A percentile compares a stretch with the other conserved stretches of the same genome.
These are phyloP conservation scores for Podarcis raffonei DNA, from an alignment of 2,113 vertebrate genomes.

Conservation along the genomic window DNA sequence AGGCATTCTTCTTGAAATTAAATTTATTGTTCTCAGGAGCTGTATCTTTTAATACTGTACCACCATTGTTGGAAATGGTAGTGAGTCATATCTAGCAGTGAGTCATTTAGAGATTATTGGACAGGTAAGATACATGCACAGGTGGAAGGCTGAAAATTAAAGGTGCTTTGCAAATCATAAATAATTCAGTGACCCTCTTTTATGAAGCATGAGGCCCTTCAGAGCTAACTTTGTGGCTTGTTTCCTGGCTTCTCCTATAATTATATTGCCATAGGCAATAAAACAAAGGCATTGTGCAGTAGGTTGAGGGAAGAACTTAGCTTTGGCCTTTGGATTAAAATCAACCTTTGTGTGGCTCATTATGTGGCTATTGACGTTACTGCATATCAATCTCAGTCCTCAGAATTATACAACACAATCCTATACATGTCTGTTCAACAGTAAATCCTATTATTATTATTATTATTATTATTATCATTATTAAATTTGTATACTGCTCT, in stretches of 20 bases:
- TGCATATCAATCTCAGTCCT: neutral
- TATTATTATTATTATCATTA: too few relatives aligned
- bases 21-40: neutral
- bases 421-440: too few relatives aligned
- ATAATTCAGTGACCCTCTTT: neutral
- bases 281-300: neutral
- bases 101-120: neutral
- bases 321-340: neutral
- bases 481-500: too few relatives aligned
- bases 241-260: neutral
- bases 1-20: neutral
- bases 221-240: neutral
- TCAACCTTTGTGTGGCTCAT: neutral
- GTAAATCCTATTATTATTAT: too few relatives aligned
- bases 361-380: neutral
- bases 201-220: neutral
- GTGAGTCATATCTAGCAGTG: neutral
- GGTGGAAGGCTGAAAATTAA: neutral
- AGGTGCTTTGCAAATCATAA: neutral
- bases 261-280: neutral
- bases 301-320: neutral
- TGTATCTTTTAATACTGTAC: neutral
- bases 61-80: neutral
- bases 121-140: neutral
- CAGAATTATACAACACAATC: neutral